Evolutionary conservation across 2,888 invertebrate species (phyloP).

Genomic region (Oscheius sp.): DNA sequence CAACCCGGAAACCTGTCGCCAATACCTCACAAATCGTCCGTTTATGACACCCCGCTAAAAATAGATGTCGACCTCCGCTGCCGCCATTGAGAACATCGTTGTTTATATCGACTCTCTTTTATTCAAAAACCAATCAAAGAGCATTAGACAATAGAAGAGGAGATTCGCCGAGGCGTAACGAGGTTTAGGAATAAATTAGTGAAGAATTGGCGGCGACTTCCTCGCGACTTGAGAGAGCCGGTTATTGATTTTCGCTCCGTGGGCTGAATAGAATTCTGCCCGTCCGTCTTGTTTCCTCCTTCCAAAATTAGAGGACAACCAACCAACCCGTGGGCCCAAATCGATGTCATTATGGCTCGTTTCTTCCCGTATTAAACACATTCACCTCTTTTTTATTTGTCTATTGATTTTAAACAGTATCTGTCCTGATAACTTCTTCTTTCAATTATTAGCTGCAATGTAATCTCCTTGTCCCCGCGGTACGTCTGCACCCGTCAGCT

Average conservation of each 20-base stretch:
- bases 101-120: not conserved
- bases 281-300: constrained; percentile 3
- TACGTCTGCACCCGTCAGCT: too few species aligned
- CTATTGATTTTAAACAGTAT: too few species aligned
- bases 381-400: not conserved
- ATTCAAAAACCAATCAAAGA: not conserved
- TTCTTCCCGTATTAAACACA: constrained; percentile 31
- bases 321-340: not conserved
- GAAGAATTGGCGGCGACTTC: constrained; percentile 7
- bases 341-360: constrained; percentile 31
- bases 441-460: constrained; percentile 1
- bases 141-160: not conserved
- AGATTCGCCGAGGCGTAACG: constrained; percentile 6
- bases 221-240: constrained; percentile 28
- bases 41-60: not conserved
- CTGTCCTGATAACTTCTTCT: too few species aligned
- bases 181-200: not conserved
- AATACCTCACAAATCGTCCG: constrained; percentile 22
- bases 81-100: not conserved
- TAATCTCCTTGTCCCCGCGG: too few species aligned
- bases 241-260: constrained; percentile 27
- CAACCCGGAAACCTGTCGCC: constrained; percentile 28
- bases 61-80: not conserved
- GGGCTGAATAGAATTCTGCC: constrained; percentile 27
- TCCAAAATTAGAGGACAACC: not conserved